Evolutionary conservation across 2,113 vertebrate genomes (phyloP).

Genomic region (Eretmochelys imbricata): DNA sequence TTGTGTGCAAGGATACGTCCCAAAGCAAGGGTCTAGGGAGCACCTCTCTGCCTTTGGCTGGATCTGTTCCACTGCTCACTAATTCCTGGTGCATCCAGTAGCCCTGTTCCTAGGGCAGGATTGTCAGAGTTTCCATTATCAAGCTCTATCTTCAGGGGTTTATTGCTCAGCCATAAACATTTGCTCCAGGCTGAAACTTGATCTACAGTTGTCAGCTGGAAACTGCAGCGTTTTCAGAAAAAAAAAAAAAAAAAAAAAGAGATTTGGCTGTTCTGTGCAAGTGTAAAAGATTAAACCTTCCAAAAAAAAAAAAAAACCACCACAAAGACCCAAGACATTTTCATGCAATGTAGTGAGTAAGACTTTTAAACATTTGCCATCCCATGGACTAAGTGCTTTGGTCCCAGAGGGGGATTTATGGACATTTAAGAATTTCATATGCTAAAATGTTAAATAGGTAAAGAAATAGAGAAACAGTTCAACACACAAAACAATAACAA

Average conservation of each 20-base stretch:
- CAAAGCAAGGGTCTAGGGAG: neutral
- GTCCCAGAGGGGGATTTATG: neutral
- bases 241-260: neutral
- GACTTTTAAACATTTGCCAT: neutral
- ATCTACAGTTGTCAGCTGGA: slow-evolving; percentile 20
- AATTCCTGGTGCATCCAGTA: neutral
- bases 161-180: slow-evolving; percentile 26
- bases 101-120: neutral
- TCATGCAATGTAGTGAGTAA: neutral
- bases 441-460: neutral
- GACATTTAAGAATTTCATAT: neutral
- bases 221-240: neutral
- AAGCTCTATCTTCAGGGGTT: neutral
- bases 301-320: neutral
- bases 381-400: accelerated
- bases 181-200: slow-evolving; percentile 38
- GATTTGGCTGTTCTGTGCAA: neutral
- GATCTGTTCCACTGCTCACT: accelerated
- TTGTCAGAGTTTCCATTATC: neutral
- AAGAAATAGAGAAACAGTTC: neutral
- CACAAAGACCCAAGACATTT: neutral
- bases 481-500: neutral
- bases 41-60: neutral
- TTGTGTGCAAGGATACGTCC: neutral
- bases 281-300: neutral